A percentile compares a stretch with the other conserved stretches of the same genome.
Evolutionary conservation across 2,113 vertebrate genomes (phyloP).

Genomic region (Microtus montanus): DNA sequence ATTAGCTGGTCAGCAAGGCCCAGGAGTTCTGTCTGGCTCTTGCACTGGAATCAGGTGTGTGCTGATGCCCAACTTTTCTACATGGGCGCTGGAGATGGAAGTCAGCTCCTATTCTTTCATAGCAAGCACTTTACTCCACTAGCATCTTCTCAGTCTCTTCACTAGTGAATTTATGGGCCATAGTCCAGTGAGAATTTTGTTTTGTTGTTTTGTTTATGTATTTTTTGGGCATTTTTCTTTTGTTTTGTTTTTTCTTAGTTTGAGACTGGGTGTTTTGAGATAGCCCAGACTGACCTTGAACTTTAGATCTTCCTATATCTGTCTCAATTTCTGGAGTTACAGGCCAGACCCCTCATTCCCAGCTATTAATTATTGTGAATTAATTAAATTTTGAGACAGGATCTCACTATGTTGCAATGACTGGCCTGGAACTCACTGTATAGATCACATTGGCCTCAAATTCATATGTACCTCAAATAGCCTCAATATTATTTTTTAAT

Average conservation of each 20-base stretch:
- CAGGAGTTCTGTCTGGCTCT: neutral
- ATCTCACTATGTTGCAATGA: neutral
- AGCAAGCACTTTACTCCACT: neutral
- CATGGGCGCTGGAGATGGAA: too few species aligned
- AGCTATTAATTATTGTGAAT: neutral
- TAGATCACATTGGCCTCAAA: neutral
- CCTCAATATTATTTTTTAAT: neutral
- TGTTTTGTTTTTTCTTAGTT: neutral
- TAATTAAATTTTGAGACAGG: neutral
- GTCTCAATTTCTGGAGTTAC: neutral
- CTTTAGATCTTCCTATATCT: neutral
- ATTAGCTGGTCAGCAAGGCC: neutral
- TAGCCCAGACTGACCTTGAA: neutral
- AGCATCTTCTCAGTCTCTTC: neutral
- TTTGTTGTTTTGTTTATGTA: neutral
- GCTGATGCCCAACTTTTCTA: neutral
- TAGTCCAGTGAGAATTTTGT: neutral
- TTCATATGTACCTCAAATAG: neutral
- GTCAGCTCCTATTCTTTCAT: neutral
- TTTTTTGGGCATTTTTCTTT: neutral
- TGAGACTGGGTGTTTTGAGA: neutral
- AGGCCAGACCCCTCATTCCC: neutral
- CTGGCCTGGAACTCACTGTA: neutral
- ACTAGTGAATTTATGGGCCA: neutral
- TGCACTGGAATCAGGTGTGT: neutral